Base-by-base conservation (phyloP, 2,113 vertebrate species). In the Coptodon bakossiorum region DNA sequence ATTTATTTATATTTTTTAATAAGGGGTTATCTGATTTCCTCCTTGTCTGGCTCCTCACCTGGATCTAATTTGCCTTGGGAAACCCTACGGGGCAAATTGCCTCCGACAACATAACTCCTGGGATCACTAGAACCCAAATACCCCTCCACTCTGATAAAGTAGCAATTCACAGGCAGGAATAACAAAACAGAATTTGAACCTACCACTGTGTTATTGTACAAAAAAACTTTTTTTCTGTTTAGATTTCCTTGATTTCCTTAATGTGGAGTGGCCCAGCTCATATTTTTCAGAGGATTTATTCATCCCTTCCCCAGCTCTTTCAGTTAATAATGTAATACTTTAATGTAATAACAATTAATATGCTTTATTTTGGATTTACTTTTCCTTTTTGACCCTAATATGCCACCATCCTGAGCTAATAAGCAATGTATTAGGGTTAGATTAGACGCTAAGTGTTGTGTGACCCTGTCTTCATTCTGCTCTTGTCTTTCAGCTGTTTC, bases 401-500 rank as follows among this genome's bases (percentile, higher is more conserved):
- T 73, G 68, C 38, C n/a, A 27, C 22, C 59, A 43, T 2, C 19
- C 12, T 48, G 36, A 43, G 19, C 63, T 71, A 24, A 73, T 45
- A 13, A 27, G 40, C 22, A 48, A 4, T 76, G 24, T 48, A 11
- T 48, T 76, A 7, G 24, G 14, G 29, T 76, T 71, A 71, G n/a
- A 43, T 71, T 76, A 29, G 71, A 76, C 14, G 6, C 22, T 29
- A 45, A 27, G 3, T 50, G 45, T 50, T 50, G 71, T 50, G 43
- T 31, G 71, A 31, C 29, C 38, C 1, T 17, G 40, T 45, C n/a
- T 56, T 53, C 14, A n/a, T 63, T 78, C 40, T 88, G 13, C 83
- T 53, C 85, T 31, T 83, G 24, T 80, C 27, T 63, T 59, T 85
- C 93, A 98, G 98, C 97, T 98, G 89, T 98, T 98, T 88, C 97